Base-by-base conservation (phyloP, 2,888 invertebrate species). In the Folsomia manolachei region DNA sequence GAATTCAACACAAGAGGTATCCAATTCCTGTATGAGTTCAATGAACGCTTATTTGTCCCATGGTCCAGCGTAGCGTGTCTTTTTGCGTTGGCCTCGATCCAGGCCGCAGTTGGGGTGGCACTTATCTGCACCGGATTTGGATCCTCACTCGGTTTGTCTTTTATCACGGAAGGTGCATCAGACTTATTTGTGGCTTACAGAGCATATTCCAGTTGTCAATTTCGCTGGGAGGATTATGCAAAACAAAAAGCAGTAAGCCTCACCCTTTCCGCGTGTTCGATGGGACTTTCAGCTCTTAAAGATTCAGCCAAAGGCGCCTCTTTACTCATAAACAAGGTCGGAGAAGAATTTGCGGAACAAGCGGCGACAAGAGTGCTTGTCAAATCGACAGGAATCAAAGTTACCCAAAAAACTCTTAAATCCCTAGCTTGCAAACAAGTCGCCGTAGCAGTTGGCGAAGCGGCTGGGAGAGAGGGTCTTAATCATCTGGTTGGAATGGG, bases 171-270 rank as follows among this genome's bases (percentile, higher is more conserved):
- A 25, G 74, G 75, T 2, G 51, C 62, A n/a, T 52, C 68, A 0
- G 75, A 75, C 39, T 1, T 75, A 9, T 14, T 53, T 14, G 51
- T 63, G 23, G 72, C 68, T 0, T 27, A 70, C 9, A 19, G 65
- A 27, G 51, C 62, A n/a, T 60, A 62, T 23, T 14, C 70, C 14
- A 67, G 26, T 11, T 11, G 75, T 14, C 27, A 70, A 39, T 75
- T 75, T 62, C 68, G 65, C 63, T 75, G 75, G 73, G n/a, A 24
- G n/a, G 25, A 68, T 26, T 75, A 71, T 21, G 71, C 27, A 0
- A 71, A n/a, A 2, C 71, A 74, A 27, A 75, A 75, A 23, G 70
- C 71, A 24, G 67, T 75, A 9, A 71, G 68, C 67, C 19, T 75
- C 2, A 26, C 52, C 18, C 69, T 75, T 61, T 74, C 73, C 19